phyloP scores from a whole-genome alignment of 2,797 vertebrate species.

The Erethizon dorsatum region DNA sequence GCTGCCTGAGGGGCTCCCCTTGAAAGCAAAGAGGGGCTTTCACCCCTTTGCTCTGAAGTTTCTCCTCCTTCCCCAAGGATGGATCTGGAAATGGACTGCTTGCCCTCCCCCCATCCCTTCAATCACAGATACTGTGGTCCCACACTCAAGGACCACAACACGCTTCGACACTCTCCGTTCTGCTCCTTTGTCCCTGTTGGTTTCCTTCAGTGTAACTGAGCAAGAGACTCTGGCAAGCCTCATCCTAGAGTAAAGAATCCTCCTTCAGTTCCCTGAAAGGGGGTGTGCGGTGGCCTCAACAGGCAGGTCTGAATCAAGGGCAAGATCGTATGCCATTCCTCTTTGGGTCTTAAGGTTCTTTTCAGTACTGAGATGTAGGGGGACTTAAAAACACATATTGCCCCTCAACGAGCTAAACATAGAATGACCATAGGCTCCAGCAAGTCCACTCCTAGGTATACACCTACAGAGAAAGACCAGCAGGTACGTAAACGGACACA shows the following conservation, averaged over 20 bases:
- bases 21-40: slow-evolving; percentile 30
- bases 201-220: slow-evolving; percentile 22
- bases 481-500: background rate
- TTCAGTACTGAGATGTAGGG: background rate
- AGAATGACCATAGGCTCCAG: background rate
- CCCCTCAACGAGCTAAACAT: background rate
- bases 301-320: background rate
- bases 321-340: background rate
- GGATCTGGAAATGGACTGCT: background rate
- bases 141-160: background rate
- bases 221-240: background rate
- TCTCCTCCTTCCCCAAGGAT: background rate
- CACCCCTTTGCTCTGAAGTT: background rate
- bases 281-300: background rate
- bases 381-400: background rate
- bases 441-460: background rate
- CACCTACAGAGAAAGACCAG: background rate
- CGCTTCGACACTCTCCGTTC: fast-evolving
- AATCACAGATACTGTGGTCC: background rate
- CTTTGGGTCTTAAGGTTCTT: background rate
- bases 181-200: background rate
- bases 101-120: background rate
- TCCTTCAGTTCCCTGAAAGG: background rate
- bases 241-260: background rate
- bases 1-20: background rate